These are phyloP conservation scores for Ceuthmochares aereus DNA, from an alignment of 2,113 vertebrate genomes.

Conservation along the genomic window DNA sequence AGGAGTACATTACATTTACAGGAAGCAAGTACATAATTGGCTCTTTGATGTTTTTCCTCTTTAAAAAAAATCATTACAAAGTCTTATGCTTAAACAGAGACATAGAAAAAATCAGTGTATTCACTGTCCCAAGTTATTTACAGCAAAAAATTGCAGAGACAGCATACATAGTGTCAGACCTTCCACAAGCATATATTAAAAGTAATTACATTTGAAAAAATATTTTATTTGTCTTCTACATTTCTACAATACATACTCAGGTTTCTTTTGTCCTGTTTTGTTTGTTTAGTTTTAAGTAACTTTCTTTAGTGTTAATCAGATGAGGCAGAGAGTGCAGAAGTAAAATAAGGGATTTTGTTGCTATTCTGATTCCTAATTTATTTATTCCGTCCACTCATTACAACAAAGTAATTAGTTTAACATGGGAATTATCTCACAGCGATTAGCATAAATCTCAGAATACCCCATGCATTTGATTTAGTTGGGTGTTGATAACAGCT, in stretches of 20 bases:
- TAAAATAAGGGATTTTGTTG: conserved; percentile 65
- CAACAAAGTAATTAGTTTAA: conserved; percentile 9
- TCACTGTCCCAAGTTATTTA: conserved; percentile 91
- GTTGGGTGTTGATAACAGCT: conserved; percentile 15
- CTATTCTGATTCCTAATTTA: conserved; percentile 41
- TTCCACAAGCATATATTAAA: conserved; percentile 87
- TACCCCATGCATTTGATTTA: background rate
- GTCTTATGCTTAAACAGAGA: conserved; percentile 95
- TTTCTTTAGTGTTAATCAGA: conserved; percentile 65
- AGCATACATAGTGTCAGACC: conserved; percentile 85
- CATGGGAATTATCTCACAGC: conserved; percentile 14
- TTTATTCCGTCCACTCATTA: background rate
- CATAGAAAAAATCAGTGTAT: conserved; percentile 95
- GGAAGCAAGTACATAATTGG: conserved; percentile 86
- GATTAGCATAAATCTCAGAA: background rate
- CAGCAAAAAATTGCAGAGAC: conserved; percentile 90
- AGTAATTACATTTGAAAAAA: conserved; percentile 87
- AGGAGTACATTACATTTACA: conserved; percentile 78
- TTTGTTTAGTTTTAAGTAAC: conserved; percentile 58
- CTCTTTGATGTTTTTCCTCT: conserved; percentile 87
- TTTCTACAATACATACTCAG: conserved; percentile 84
- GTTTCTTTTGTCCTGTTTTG: conserved; percentile 70
- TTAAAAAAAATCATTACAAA: conserved; percentile 96
- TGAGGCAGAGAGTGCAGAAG: conserved; percentile 73
- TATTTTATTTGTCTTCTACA: conserved; percentile 85